Evolutionary conservation across 2,888 invertebrate species (phyloP), one percentile per base, ranked within the genome.

Genomic region (Drosophila subquinaria): DNA sequence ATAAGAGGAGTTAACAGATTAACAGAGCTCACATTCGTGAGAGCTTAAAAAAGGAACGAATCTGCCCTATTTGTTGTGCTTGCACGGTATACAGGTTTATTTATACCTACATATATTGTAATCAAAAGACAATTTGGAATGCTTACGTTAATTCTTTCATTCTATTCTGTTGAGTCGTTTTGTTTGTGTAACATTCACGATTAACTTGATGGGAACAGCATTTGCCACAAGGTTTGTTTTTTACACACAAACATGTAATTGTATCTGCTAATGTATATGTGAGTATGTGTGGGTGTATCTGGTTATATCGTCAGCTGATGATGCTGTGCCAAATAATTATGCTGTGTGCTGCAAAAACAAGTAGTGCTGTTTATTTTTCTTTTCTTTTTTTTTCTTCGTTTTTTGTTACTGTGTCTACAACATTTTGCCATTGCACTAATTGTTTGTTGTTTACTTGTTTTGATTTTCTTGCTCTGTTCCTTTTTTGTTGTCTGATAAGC

Each of bases 351-450:
- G 48, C 11, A 53, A 48, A 45, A 64, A 73, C 76, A 66, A 81
- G 66, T 68, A 63, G 62, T 36, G 51, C n/a, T 36, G 9, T 68
- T 23, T 2, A n/a, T 66, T 62, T 38, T 11, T 64, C 62, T 38
- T 11, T 11, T 66, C 59, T 38, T 11, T 64, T 59, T 38, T 11
- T 11, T 66, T 66, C 33, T 11, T 17, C 17, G 17, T 17, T 57
- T 67, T 23, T 23, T 23, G 23, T 23, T 56, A 55, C 6, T 33
- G 45, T 9, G 51, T 35, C 51, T 68, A 83, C 88, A 88, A 48
- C 78, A 61, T 67, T 88, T 82, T 73, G 71, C 78, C 68, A 83
- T 88, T 88, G 81, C 79, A 59, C 69, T 86, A 86, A 88, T 83
- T 83, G 69, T 80, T 81, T 81, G 79, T 79, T 89, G 76, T 76